A percentile compares a stretch with the other conserved stretches of the same genome.
Conservation (phyloP, 1,140 invertebrate genomes). For the Listronotus oregonensis region DNA sequence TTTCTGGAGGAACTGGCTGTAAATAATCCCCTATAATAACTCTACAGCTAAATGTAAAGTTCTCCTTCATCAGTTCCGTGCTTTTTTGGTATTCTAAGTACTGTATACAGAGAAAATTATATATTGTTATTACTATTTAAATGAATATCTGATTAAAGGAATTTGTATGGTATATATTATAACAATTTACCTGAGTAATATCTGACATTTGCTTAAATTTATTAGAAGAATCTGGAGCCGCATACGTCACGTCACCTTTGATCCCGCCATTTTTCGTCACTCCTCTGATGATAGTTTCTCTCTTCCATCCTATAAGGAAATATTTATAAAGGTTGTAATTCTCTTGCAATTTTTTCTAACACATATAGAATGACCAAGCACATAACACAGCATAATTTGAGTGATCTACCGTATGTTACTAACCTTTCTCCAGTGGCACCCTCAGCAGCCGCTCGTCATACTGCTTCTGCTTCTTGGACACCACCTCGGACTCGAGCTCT, state of each 20-base stretch:
- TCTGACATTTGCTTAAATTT: constrained; percentile 76
- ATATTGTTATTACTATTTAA: constrained; percentile 2
- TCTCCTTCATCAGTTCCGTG: constrained; percentile 77
- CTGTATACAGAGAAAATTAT: constrained; percentile 58
- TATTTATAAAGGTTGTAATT: not conserved
- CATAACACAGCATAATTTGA: too few species aligned
- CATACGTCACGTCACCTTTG: constrained; percentile 87
- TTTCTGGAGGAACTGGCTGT: constrained; percentile 67
- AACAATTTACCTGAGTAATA: constrained; percentile 66
- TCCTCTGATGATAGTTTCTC: constrained; percentile 86
- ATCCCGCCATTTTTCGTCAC: constrained; percentile 80
- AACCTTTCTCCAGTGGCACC: constrained; percentile 73
- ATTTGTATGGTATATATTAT: too few species aligned
- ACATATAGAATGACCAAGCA: too few species aligned
- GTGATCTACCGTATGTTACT: too few species aligned
- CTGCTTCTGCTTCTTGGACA: constrained; percentile 57
- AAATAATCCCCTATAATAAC: constrained; percentile 88
- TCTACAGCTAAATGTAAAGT: constrained; percentile 91
- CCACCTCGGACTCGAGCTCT: constrained; percentile 54
- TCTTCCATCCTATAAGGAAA: constrained; percentile 70
- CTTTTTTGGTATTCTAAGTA: constrained; percentile 78
- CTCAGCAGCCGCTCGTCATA: constrained; percentile 68
- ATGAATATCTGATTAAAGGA: too few species aligned
- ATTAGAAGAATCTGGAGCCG: constrained; percentile 80
- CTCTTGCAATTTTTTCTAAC: too few species aligned